phyloP scores from a whole-genome alignment of 2,888 invertebrate genomes.

The Stegophylla sp. region DNA sequence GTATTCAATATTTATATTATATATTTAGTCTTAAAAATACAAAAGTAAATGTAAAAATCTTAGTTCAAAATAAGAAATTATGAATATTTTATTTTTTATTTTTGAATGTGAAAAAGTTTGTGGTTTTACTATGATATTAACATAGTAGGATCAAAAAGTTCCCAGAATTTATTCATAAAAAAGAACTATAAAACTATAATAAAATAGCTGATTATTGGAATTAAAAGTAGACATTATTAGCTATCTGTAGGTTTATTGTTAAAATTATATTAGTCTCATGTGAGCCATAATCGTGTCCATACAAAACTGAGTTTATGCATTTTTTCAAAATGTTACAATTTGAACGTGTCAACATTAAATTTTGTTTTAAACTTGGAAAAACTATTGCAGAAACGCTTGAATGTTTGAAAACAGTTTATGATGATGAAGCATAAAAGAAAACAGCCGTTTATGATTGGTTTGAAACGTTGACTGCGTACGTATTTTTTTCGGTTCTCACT shows the following conservation, averaged over 20 bases:
- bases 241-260: constrained; percentile 10
- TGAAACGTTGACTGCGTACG: too few relatives aligned
- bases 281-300: not conserved
- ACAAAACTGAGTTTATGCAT: constrained; percentile 5
- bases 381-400: constrained; percentile 17
- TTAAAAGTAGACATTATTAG: constrained; percentile 11
- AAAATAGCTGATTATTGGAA: not conserved
- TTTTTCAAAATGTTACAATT: constrained; percentile 3
- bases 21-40: too few relatives aligned
- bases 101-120: too few relatives aligned
- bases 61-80: too few relatives aligned
- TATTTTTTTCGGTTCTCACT: too few relatives aligned
- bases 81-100: too few relatives aligned
- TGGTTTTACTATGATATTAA: too few relatives aligned
- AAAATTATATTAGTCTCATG: constrained; percentile 5
- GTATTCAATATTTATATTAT: too few relatives aligned
- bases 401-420: constrained; percentile 22
- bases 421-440: constrained; percentile 8
- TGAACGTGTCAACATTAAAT: constrained; percentile 16
- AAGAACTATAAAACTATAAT: too few relatives aligned
- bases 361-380: constrained; percentile 15
- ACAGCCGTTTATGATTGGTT: constrained; percentile 16
- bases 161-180: too few relatives aligned
- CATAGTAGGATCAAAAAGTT: too few relatives aligned
- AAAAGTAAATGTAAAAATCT: too few relatives aligned